Base-by-base conservation (phyloP, 1,140 invertebrate species). In the Papilio glaucus region DNA sequence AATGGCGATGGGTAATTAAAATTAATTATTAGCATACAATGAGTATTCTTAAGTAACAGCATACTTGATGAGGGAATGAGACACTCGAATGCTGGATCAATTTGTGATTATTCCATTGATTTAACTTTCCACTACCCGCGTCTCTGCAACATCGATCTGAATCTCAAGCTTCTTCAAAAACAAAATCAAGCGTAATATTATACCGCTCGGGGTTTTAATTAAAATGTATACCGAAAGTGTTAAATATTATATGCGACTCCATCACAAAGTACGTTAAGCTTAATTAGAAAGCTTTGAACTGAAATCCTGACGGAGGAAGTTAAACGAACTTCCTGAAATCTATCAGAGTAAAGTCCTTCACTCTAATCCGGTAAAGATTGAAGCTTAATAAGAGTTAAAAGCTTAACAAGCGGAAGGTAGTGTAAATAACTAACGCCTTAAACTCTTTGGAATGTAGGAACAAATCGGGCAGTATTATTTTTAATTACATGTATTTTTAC, bases 201-300 rank as follows among this genome's bases (percentile, higher is more conserved):
- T 24, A 57, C 18, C 21, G 21, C 18, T 57, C 3, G n/a, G 24
- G 9, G 49, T 24, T 24, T 57, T 26, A 10, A 24, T 53, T 53
- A 57, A 57, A 57, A 57, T 57, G 0, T 21, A 49, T 9, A 12
- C 9, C 10, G 49, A 57, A 57, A 57, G 49, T 57, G 21, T 57
- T 57, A 57, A 57, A 57, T 57, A 57, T 57, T 24, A 57, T 13
- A 57, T 57, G 49, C 9, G 18, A 57, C 24, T 57, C 49, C 49
- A 57, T 57, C 49, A 57, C 49, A 57, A 57, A 57, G 49, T 57
- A 57, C 49, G 49, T 57, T 57, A 57, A 57, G 49, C 49, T 57
- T 57, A 57, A 57, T 57, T 57, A 57, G 21, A 57, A 57, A 57
- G 49, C 49, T 57, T 57, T 21, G 21, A 57, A 57, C 21, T 26